phyloP scores from a whole-genome alignment of 2,113 vertebrate species.

The Ptilorrhoa leucosticta region DNA sequence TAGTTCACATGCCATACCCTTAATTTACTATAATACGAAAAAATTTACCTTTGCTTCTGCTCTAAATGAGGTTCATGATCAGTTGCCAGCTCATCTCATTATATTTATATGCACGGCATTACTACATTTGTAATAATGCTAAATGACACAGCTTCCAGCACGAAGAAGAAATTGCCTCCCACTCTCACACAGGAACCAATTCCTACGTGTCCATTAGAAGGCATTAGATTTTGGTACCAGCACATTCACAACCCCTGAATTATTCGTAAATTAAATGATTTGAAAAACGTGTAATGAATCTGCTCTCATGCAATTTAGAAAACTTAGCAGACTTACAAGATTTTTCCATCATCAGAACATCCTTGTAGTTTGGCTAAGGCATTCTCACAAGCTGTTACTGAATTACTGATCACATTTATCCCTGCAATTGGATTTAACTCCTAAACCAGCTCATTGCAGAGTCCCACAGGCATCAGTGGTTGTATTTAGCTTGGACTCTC shows the following conservation, averaged over 20 bases:
- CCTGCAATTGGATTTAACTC: background rate
- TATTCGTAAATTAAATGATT: background rate
- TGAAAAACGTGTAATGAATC: background rate
- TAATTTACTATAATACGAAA: background rate
- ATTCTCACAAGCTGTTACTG: background rate
- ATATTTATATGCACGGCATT: background rate
- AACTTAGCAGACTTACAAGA: background rate
- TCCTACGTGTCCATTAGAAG: background rate
- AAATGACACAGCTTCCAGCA: background rate
- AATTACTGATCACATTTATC: background rate
- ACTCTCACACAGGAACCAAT: background rate
- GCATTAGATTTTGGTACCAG: background rate
- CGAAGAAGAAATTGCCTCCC: background rate
- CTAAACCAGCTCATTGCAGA: background rate
- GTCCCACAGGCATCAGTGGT: background rate
- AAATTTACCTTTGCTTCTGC: background rate
- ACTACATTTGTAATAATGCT: background rate
- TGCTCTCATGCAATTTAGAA: background rate
- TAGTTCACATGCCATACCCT: slow-evolving; percentile 1
- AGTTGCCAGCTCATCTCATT: slow-evolving; percentile 9
- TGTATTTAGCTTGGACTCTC: background rate
- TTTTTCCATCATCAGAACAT: background rate
- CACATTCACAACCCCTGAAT: background rate
- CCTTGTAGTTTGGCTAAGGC: background rate
- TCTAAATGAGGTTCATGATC: slow-evolving; percentile 14